Evolutionary conservation across 2,888 invertebrate species (phyloP), one percentile per base, ranked within the genome.

Genomic region (Plemyria rubiginata): DNA sequence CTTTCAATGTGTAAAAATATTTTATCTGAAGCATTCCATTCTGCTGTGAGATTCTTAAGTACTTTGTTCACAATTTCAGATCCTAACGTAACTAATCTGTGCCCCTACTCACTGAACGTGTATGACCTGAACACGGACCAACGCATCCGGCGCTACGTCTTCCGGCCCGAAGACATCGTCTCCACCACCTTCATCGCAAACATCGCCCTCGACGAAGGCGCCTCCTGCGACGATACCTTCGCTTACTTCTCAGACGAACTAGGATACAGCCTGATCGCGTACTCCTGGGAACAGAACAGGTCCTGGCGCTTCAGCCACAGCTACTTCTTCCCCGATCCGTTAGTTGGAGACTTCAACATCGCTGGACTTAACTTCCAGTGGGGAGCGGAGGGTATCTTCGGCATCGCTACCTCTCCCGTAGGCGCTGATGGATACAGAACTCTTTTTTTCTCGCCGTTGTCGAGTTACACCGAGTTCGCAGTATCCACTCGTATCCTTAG

Each of bases 341-440:
- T 97, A 4, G 93, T 94, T 13, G 96, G 96, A 6, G 96, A 97
- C 77, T 97, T 95, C 82, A 96, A 96, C 77, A 94, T 96, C 65
- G 96, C 95, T 5, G 96, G 97, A 0, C 86, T 97, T 11, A 97
- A 97, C 82, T 97, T 97, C 94, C 97, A 97, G 82, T 97, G 97
- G 97, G 95, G 94, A 28, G 95, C 95, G 70, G 97, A 97, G 86
- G 96, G 96, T 12, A 95, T 97, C 65, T 97, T 97, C 71, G 97
- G 97, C 0, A 95, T 97, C 84, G 94, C 96, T 0, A 82, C 97
- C 1, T 95, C 96, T 0, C 95, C 96, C 0, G 79, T 94, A 5
- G 94, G 95, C 13, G 75, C 88, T 9, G 95, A 96, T 75, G 96
- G 96, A 15, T 96, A 88, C 77, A 94, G 96, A 73, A 95, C 94